Conservation (phyloP, 2,113 vertebrate genomes). For the Strigops habroptila region DNA sequence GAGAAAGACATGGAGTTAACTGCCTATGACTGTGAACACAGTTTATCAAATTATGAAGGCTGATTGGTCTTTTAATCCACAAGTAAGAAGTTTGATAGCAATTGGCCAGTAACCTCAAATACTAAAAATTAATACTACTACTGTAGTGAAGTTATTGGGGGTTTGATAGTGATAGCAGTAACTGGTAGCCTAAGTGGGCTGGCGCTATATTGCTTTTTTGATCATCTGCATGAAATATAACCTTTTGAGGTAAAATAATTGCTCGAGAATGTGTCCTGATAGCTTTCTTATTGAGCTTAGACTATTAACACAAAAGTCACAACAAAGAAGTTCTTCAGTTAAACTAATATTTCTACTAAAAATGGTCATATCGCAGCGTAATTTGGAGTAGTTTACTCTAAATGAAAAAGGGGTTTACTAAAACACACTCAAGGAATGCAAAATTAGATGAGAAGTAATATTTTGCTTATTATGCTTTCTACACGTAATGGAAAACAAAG, state of each 20-base stretch:
- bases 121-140: neutral
- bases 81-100: neutral
- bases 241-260: neutral
- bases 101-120: neutral
- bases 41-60: neutral
- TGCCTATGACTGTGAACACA: neutral
- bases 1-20: neutral
- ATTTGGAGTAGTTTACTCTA: neutral
- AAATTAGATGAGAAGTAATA: conserved; percentile 6
- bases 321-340: neutral
- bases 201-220: neutral
- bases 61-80: neutral
- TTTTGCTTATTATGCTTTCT: neutral
- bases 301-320: neutral
- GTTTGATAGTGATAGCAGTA: neutral
- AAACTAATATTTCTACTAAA: neutral
- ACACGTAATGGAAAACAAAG: conserved; percentile 30
- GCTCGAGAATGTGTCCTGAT: neutral
- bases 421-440: neutral
- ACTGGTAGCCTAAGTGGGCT: neutral
- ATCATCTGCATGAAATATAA: neutral
- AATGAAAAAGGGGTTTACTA: neutral
- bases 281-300: neutral
- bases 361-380: neutral
- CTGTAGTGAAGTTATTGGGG: neutral